Conservation (phyloP, 2,888 invertebrate species). For the Tetrapedia diversipes region DNA sequence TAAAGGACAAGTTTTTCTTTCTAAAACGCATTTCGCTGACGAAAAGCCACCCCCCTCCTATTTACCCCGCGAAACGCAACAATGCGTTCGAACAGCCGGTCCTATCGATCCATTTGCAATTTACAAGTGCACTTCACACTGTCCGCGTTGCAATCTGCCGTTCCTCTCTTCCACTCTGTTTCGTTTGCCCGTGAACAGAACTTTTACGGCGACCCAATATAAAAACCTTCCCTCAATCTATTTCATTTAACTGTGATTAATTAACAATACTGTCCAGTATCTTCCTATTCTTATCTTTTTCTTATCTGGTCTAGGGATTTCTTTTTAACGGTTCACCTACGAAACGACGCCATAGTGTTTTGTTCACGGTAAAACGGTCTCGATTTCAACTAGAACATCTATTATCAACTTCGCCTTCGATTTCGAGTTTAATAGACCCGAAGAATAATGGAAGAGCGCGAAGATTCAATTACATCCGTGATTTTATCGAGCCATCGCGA, state of each 20-base stretch:
- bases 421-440: conserved; percentile 22
- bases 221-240: too few species aligned
- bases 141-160: conserved; percentile 15
- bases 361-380: neutral
- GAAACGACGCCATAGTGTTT: neutral
- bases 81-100: conserved; percentile 3
- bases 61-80: conserved; percentile 14
- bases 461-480: conserved; percentile 24
- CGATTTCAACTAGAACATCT: conserved; percentile 22
- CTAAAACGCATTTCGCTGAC: neutral
- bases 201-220: too few species aligned
- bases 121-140: conserved; percentile 16
- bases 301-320: too few species aligned
- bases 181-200: too few species aligned
- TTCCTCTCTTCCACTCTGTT: too few species aligned
- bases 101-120: conserved; percentile 37
- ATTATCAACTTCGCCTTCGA: conserved; percentile 14
- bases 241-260: too few species aligned
- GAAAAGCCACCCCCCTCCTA: neutral
- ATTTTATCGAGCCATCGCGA: conserved; percentile 2
- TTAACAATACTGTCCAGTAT: too few species aligned
- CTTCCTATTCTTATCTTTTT: too few species aligned
- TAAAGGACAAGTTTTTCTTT: too few species aligned
- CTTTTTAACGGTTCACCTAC: neutral
- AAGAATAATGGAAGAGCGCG: conserved; percentile 21